Base-by-base conservation (phyloP, 1,140 invertebrate genomes). In the Drosophila sp. region DNA sequence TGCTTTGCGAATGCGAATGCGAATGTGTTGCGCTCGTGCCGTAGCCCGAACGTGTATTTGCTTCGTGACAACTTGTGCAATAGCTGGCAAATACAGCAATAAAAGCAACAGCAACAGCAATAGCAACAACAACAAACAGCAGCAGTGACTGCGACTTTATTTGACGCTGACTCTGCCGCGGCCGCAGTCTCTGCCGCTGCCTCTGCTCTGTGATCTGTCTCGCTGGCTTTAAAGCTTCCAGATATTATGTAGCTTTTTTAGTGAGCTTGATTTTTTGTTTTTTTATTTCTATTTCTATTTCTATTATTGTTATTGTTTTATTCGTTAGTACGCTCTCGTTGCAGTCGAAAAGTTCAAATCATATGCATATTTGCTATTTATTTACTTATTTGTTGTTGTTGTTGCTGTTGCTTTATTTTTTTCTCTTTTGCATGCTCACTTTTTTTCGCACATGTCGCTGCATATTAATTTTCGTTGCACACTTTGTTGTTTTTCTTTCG, bases 391-490 rank as follows among this genome's bases (percentile, higher is more conserved):
- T 59, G 59, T 64, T 61, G 25, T 27, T 27, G 25, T 27, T 27
- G 25, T 57, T n/a, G n/a, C n/a, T n/a, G n/a, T n/a, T n/a, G n/a
- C n/a, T n/a, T n/a, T n/a, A n/a, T 21, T 21, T 21, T 21, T 21
- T 21, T 21, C 27, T 67, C 67, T 67, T 50, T 66, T 46, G 38
- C 38, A 21, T 61, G 64, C 40, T 48, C 32, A 34, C 16, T 48
- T 61, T 53, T 70, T 62, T 78, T 74, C 80, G 79, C 83, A 87
- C 82, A 87, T 87, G 82, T 87, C 83, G 82, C 61, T 87, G 82
- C 82, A 87, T 87, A 82, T 87, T 87, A 89, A 87, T 87, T 89
- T 87, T 84, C 62, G 67, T 58, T 65, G 41, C 21, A 25, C 50
- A 38, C 66, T 43, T 78, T 62, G 43, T 21, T 76, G 58, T 70